These are phyloP conservation scores for Microtus richardsoni DNA, from an alignment of 2,113 vertebrate genomes.

Conservation along the genomic window DNA sequence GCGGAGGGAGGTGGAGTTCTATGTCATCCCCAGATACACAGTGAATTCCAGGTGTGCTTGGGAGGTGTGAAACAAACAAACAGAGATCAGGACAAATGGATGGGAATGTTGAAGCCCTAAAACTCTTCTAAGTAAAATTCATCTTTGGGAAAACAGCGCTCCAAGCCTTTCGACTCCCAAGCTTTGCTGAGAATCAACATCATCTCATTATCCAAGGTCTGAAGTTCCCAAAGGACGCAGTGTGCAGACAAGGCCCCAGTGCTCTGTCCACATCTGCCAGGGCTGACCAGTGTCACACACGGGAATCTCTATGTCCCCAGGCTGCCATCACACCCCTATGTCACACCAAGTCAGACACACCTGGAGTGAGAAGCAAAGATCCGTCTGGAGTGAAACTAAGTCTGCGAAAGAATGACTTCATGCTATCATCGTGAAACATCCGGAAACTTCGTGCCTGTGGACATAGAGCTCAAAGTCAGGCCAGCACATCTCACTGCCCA, in stretches of 20 bases:
- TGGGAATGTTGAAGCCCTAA: neutral
- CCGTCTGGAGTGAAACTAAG: slow-evolving; percentile 97
- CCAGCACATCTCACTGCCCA: neutral
- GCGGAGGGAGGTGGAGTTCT: neutral
- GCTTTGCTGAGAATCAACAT: neutral
- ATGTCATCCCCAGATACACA: neutral
- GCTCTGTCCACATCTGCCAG: neutral
- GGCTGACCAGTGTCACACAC: neutral
- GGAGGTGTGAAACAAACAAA: neutral
- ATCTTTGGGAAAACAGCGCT: neutral
- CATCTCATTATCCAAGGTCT: neutral
- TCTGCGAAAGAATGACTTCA: slow-evolving; percentile 98
- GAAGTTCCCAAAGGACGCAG: neutral
- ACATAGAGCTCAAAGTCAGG: neutral
- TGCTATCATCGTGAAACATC: slow-evolving; percentile 98
- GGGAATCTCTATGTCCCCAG: accelerated
- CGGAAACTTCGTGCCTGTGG: slow-evolving; percentile 92
- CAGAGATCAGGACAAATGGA: neutral
- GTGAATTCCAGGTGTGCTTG: neutral
- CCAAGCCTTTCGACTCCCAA: neutral
- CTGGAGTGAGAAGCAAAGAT: slow-evolving; percentile 94
- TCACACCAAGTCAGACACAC: slow-evolving; percentile 77
- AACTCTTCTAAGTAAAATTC: neutral
- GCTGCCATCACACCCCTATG: accelerated
- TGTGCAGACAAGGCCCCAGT: neutral